These are phyloP conservation scores for Calosoma granatense DNA, from an alignment of 1,140 invertebrate species.

Conservation along the genomic window DNA sequence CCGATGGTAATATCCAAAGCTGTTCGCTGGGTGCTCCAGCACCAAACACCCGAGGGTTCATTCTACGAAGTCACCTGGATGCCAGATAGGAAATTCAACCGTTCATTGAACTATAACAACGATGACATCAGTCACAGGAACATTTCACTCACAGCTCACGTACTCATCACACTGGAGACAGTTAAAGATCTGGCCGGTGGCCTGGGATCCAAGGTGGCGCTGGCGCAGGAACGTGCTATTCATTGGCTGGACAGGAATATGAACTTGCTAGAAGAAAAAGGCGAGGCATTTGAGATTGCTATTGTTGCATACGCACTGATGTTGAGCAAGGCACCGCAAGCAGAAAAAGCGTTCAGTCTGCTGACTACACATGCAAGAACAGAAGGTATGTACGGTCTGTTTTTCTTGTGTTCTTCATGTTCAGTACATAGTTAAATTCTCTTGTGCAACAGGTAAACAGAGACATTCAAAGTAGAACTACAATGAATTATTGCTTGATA, in stretches of 20 bases:
- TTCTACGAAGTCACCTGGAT: conserved; percentile 79
- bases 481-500: neutral
- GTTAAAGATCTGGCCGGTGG: conserved; percentile 70
- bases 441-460: neutral
- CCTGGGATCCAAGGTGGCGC: conserved; percentile 57
- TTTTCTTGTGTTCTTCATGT: too few relatives aligned
- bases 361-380: conserved; percentile 51
- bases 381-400: conserved; percentile 41
- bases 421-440: conserved; percentile 7
- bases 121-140: conserved; percentile 55
- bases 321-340: conserved; percentile 62
- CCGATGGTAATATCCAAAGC: conserved; percentile 67
- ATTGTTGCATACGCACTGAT: conserved; percentile 81
- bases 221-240: conserved; percentile 58
- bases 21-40: conserved; percentile 66
- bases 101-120: conserved; percentile 45
- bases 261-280: conserved; percentile 55
- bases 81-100: conserved; percentile 75
- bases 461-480: neutral
- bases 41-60: conserved; percentile 68
- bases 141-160: conserved; percentile 81
- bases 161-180: conserved; percentile 70
- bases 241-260: conserved; percentile 79
- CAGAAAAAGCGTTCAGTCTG: conserved; percentile 71
- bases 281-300: conserved; percentile 73